A percentile compares a stretch with the other conserved stretches of the same genome.
Evolutionary conservation across 1,140 invertebrate genomes (phyloP).

Genomic region (Acromyrmex echinatior): DNA sequence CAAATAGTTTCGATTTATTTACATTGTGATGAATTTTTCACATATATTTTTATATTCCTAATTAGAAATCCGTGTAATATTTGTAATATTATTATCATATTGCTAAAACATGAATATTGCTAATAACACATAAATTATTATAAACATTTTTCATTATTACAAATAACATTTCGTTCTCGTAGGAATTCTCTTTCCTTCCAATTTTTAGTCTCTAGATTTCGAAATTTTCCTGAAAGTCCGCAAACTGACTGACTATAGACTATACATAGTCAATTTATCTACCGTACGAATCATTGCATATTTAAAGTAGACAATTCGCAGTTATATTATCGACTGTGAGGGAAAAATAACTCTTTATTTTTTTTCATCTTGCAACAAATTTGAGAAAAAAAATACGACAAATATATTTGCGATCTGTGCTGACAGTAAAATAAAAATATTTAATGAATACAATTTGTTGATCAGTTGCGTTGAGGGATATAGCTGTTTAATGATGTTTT

Average conservation of each 20-base stretch:
- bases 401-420: not conserved
- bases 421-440: constrained; percentile 6
- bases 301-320: constrained; percentile 31
- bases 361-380: not conserved
- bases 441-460: constrained; percentile 1
- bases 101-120: not conserved
- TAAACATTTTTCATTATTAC: not conserved
- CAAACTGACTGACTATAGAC: not conserved
- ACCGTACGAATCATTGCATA: constrained; percentile 17
- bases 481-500: not conserved
- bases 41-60: not conserved
- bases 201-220: not conserved
- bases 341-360: not conserved
- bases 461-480: not conserved
- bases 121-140: not conserved
- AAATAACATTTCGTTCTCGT: not conserved
- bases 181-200: not conserved
- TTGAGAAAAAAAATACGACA: not conserved
- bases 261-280: not conserved
- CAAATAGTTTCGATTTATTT: not conserved
- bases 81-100: not conserved
- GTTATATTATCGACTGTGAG: not conserved
- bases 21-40: not conserved
- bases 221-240: not conserved
- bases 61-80: not conserved